Conservation (phyloP, 2,888 invertebrate species). For the Epicampocera succincta region DNA sequence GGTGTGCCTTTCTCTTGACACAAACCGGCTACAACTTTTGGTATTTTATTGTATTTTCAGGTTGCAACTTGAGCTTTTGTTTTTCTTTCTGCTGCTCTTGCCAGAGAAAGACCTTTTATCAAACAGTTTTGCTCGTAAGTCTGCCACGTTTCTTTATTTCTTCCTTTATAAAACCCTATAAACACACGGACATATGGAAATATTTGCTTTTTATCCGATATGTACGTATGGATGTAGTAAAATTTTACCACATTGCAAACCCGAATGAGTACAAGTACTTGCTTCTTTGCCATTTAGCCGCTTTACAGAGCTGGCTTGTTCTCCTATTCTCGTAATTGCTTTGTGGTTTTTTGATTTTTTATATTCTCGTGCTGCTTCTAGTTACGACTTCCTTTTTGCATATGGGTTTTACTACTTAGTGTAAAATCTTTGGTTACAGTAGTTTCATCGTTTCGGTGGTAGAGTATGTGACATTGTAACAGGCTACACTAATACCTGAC, state of each 20-base stretch:
- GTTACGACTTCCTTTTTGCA: conserved; percentile 43
- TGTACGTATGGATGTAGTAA: background rate
- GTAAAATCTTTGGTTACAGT: conserved; percentile 39
- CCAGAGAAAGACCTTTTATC: conserved; percentile 17
- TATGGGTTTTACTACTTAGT: conserved; percentile 40
- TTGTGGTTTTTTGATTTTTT: conserved; percentile 65
- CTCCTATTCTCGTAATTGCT: conserved; percentile 65
- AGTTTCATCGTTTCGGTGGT: conserved; percentile 21
- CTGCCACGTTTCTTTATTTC: conserved; percentile 39
- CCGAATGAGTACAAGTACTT: conserved; percentile 46
- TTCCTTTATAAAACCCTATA: no score
- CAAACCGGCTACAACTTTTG: background rate
- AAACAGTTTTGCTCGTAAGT: conserved; percentile 17
- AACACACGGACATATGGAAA: background rate
- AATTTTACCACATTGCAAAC: conserved; percentile 44
- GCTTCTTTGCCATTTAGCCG: conserved; percentile 3
- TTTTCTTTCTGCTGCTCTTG: conserved; percentile 7
- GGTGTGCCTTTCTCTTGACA: background rate
- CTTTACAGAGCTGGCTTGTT: conserved; percentile 32
- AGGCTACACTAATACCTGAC: conserved; percentile 70
- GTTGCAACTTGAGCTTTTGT: conserved; percentile 2
- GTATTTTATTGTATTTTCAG: conserved; percentile 19
- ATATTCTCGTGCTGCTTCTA: conserved; percentile 32
- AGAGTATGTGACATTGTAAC: conserved; percentile 63
- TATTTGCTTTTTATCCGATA: background rate